These are phyloP conservation scores for Anas platyrhynchos DNA, from an alignment of 2,113 vertebrate genomes.

Conservation along the genomic window DNA sequence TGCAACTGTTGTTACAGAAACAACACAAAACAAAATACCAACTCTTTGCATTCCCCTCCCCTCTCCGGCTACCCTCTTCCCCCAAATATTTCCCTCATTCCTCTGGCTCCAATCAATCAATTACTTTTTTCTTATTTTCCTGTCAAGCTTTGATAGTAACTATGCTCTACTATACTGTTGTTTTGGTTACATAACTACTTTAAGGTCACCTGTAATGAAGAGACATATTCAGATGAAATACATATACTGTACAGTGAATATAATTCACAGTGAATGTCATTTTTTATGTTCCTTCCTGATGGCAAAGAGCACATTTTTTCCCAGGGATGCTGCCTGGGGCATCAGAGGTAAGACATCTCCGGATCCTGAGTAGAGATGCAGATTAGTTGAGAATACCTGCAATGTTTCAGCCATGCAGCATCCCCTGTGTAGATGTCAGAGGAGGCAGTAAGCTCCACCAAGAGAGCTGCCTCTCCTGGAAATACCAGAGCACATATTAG, in stretches of 20 bases:
- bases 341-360: background rate
- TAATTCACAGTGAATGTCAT: background rate
- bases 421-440: accelerated
- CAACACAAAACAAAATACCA: background rate
- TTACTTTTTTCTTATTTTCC: background rate
- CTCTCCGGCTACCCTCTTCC: background rate
- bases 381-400: background rate
- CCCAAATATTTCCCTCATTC: background rate
- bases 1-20: background rate
- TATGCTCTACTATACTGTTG: background rate
- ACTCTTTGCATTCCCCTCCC: background rate
- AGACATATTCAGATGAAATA: background rate
- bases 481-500: background rate
- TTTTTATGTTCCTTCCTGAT: background rate
- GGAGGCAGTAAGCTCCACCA: background rate
- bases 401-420: background rate
- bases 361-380: background rate
- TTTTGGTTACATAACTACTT: accelerated
- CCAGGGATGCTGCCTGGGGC: background rate
- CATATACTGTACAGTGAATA: background rate
- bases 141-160: background rate
- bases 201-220: background rate
- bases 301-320: background rate
- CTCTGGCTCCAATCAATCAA: background rate
- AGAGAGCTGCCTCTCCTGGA: background rate